A percentile compares a stretch with the other conserved stretches of the same genome.
Conservation (phyloP, 2,888 invertebrate species). For the Disparrhopalites patrizii region DNA sequence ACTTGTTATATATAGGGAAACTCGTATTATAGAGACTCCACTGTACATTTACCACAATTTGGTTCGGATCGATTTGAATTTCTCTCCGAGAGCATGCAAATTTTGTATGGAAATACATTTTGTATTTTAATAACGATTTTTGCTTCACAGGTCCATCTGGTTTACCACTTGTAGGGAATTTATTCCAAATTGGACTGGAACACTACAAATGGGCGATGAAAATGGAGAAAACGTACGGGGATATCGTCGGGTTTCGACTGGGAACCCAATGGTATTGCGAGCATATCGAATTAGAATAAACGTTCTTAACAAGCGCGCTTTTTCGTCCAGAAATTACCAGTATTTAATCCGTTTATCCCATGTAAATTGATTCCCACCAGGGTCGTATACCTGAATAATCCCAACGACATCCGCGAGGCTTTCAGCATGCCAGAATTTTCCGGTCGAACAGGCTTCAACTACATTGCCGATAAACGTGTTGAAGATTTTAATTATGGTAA, state of each 20-base stretch:
- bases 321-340: too few relatives aligned
- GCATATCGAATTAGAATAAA: too few relatives aligned
- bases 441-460: background rate
- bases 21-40: too few relatives aligned
- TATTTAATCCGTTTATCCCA: too few relatives aligned
- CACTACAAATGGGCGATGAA: background rate
- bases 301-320: too few relatives aligned
- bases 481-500: background rate
- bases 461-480: background rate
- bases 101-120: too few relatives aligned
- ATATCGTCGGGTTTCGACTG: background rate
- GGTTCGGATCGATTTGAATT: too few relatives aligned
- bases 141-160: conserved; percentile 5
- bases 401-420: conserved; percentile 15
- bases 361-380: too few relatives aligned
- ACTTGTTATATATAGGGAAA: too few relatives aligned
- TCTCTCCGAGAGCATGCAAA: too few relatives aligned
- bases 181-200: background rate
- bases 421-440: background rate
- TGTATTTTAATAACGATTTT: too few relatives aligned
- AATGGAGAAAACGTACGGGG: conserved; percentile 6
- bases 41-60: too few relatives aligned
- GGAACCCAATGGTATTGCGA: conserved; percentile 3
- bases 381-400: conserved; percentile 5
- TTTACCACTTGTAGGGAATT: conserved; percentile 22